These are phyloP conservation scores for Antechinus stuartii DNA, from an alignment of 2,113 vertebrate species.

Conservation along the genomic window DNA sequence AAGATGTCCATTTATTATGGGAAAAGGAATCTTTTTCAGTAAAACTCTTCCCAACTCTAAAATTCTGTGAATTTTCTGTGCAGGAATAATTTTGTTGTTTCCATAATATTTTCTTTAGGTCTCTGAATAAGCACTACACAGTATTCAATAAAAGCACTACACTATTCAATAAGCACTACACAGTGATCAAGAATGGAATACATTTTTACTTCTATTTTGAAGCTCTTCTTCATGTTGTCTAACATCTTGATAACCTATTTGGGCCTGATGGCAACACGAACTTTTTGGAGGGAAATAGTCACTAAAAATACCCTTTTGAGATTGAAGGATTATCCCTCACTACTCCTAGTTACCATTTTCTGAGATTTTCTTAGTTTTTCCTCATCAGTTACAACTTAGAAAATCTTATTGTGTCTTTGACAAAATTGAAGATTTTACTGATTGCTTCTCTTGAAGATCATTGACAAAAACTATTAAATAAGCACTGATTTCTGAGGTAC, in stretches of 20 bases:
- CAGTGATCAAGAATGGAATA: neutral
- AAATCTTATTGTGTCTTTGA: neutral
- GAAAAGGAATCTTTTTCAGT: neutral
- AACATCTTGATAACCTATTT: neutral
- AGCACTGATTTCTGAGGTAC: neutral
- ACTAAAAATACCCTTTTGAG: neutral
- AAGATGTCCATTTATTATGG: neutral
- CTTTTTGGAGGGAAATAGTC: neutral
- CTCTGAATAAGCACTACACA: neutral
- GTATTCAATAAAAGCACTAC: neutral
- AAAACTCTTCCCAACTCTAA: neutral
- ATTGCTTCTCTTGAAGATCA: neutral
- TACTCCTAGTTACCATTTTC: neutral
- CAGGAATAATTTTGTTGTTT: neutral
- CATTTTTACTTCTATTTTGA: neutral
- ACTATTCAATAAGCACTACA: neutral
- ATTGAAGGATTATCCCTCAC: neutral
- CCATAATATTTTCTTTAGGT: neutral
- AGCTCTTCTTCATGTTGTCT: neutral
- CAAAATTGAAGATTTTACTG: neutral
- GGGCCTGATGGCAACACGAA: neutral
- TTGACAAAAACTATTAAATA: neutral
- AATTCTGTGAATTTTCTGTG: neutral
- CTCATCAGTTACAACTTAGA: neutral
- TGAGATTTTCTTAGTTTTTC: neutral